Evolutionary conservation across 1,140 invertebrate genomes (phyloP).

Genomic region (Papilio machaon): DNA sequence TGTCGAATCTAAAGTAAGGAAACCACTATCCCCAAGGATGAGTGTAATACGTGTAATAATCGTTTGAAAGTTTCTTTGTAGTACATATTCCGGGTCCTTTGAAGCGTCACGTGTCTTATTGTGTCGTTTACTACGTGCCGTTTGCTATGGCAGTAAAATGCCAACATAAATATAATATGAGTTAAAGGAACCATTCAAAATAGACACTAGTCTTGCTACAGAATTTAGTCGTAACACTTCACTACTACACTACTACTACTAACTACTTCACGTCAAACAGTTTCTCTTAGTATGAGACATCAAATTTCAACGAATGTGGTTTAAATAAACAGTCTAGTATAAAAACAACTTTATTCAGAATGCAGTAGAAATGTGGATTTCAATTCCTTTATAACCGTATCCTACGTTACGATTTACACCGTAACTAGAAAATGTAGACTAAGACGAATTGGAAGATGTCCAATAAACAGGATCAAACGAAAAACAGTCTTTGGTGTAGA

Average conservation of each 20-base stretch:
- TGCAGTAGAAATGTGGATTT: too few relatives aligned
- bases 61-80: slow-evolving; percentile 1
- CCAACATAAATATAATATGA: neutral
- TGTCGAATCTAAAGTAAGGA: neutral
- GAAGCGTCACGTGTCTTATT: neutral
- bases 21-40: neutral
- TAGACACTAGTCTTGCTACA: neutral
- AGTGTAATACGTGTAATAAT: neutral
- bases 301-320: too few relatives aligned
- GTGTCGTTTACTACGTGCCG: neutral
- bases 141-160: neutral
- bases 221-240: neutral
- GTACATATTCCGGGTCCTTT: neutral
- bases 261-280: too few relatives aligned
- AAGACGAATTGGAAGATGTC: neutral
- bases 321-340: too few relatives aligned
- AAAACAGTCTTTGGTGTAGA: neutral
- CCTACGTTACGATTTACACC: too few relatives aligned
- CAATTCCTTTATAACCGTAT: too few relatives aligned
- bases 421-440: neutral
- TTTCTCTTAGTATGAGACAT: too few relatives aligned
- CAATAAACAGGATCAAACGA: neutral
- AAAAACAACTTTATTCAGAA: too few relatives aligned
- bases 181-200: neutral
- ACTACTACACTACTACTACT: too few relatives aligned